Conservation (phyloP, 2,113 vertebrate species). For the Girardinichthys multiradiatus region DNA sequence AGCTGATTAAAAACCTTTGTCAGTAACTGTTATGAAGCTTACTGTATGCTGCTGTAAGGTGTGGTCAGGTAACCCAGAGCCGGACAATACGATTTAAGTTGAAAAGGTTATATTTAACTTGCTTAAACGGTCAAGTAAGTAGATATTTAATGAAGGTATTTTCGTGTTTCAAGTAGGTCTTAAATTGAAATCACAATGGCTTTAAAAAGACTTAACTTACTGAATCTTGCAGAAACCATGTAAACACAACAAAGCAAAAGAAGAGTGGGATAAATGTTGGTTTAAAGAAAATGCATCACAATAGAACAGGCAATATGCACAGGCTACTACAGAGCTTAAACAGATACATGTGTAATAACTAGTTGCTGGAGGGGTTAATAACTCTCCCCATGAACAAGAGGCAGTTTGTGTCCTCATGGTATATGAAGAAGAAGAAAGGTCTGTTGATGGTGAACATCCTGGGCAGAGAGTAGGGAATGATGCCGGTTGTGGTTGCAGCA, state of each 20-base stretch:
- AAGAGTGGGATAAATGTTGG: not conserved
- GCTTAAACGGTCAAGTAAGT: too few relatives aligned
- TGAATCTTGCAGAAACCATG: not conserved
- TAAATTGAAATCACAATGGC: too few relatives aligned
- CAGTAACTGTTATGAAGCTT: not conserved
- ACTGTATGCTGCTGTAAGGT: too few relatives aligned
- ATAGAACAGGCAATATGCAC: not conserved
- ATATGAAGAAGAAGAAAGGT: constrained; percentile 92
- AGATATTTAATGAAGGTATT: too few relatives aligned
- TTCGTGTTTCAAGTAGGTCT: too few relatives aligned
- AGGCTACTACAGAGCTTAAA: constrained; percentile 1
- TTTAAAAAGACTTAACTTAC: too few relatives aligned
- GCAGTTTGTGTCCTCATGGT: constrained; percentile 85
- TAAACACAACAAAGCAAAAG: not conserved
- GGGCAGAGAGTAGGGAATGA: constrained; percentile 83
- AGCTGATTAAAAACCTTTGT: not conserved
- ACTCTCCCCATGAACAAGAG: constrained; percentile 92
- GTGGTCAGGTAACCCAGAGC: too few relatives aligned
- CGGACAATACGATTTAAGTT: too few relatives aligned
- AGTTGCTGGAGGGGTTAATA: constrained; percentile 82
- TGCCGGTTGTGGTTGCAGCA: constrained; percentile 78
- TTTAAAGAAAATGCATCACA: not conserved
- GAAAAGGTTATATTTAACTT: too few relatives aligned
- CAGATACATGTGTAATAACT: constrained; percentile 9
- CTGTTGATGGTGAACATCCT: constrained; percentile 79